Evolutionary conservation across 2,113 vertebrate species (phyloP), one percentile per base, ranked within the genome.

Genomic region (Noctilio leporinus): DNA sequence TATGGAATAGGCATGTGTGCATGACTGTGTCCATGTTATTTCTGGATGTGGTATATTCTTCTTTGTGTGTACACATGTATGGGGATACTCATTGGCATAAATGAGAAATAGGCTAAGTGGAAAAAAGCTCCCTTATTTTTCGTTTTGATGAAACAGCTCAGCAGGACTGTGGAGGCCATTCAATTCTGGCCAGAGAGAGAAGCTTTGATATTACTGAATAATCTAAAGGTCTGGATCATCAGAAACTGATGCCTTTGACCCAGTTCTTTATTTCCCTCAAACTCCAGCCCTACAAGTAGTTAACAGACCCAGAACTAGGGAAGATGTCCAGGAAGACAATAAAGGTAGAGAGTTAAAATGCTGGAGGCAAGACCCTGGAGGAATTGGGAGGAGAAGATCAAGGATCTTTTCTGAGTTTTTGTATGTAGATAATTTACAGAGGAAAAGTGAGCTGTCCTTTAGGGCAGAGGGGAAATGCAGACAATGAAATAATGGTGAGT

Each of bases 381-480:
- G 59, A 81, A 84, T 5, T 35, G 14, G 45, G 24, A 82, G 38
- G 45, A 89, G 38, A 62, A 43, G 69, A 90, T 72, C 17, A 28
- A 95, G 70, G 49, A n/a, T 80, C 67, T 89, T 87, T 91, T 53
- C 59, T 85, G 35, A 82, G 72, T 17, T 90, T 92, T 76, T 72
- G 30, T 24, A 17, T 82, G 53, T 87, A 81, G 95, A 93, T 93
- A 93, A 93, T 93, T 92, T 53, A 95, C 30, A 24, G 10, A 24
- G 47, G 91, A 62, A 88, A 92, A 72, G 81, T 77, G 92, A 94
- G 45, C 84, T 85, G 64, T 80, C 70, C 64, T 84, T 70, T 89
- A 43, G 81, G 81, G 85, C 59, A 88, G 77, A 35, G 92, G 28
- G 59, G 55, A 67, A 72, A 73, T 55, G 45, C 70, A 59, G 84